Conservation (phyloP, 2,888 invertebrate species). For the Spicauda simplicius region DNA sequence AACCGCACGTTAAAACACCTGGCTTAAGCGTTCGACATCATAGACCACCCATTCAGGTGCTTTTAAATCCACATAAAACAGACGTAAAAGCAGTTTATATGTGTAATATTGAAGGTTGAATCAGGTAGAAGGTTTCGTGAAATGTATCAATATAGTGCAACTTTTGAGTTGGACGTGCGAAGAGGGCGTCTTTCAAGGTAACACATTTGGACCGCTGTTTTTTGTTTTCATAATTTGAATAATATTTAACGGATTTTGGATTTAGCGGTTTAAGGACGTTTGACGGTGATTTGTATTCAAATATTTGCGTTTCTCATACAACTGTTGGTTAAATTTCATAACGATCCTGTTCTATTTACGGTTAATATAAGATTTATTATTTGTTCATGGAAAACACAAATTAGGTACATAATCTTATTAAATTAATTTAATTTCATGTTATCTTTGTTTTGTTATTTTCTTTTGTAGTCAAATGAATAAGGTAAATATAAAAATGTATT, state of each 20-base stretch:
- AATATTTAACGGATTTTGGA: slow-evolving; percentile 48
- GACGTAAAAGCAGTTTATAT: slow-evolving; percentile 59
- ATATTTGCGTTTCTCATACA: slow-evolving; percentile 25
- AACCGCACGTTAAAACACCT: slow-evolving; percentile 42
- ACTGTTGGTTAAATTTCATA: slow-evolving; percentile 6
- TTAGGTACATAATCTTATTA: too few species aligned
- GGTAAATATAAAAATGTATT: too few species aligned
- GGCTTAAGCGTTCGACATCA: slow-evolving; percentile 56
- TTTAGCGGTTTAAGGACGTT: slow-evolving; percentile 42
- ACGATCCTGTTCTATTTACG: not conserved
- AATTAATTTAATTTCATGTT: too few species aligned
- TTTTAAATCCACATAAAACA: slow-evolving; percentile 55
- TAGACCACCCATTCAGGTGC: slow-evolving; percentile 66
- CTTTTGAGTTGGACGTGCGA: slow-evolving; percentile 80
- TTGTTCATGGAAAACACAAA: not conserved
- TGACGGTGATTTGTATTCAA: slow-evolving; percentile 16
- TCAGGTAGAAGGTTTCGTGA: slow-evolving; percentile 80
- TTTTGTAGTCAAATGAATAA: too few species aligned
- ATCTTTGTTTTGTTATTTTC: too few species aligned
- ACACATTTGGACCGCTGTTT: slow-evolving; percentile 56
- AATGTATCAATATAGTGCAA: slow-evolving; percentile 81
- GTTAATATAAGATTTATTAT: not conserved
- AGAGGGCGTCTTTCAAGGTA: slow-evolving; percentile 75
- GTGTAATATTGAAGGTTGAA: slow-evolving; percentile 61
- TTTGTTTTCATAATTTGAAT: slow-evolving; percentile 47